phyloP scores from a whole-genome alignment of 2,113 vertebrate species.

The Scomber colias region DNA sequence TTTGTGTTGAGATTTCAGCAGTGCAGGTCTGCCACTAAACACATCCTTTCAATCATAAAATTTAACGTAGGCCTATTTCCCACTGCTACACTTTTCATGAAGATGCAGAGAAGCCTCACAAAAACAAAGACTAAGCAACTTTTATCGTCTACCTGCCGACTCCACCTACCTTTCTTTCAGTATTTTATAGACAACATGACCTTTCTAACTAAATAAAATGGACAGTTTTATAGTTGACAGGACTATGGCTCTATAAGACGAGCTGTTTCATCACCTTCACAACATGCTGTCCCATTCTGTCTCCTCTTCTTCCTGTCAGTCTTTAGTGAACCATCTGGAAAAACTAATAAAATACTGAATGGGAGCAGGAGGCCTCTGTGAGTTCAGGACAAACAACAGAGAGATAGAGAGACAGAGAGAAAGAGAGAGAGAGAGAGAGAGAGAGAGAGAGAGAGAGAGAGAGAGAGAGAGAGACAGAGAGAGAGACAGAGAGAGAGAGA shows the following conservation, averaged over 20 bases:
- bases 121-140: not conserved
- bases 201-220: not conserved
- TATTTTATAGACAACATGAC: not conserved
- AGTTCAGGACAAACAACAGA: slow-evolving; percentile 56
- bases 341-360: slow-evolving; percentile 70
- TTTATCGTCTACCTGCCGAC: not conserved
- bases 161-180: not conserved
- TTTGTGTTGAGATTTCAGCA: slow-evolving; percentile 19
- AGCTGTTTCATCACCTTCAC: slow-evolving; percentile 21
- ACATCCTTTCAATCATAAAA: slow-evolving; percentile 5
- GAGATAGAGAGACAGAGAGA: not conserved
- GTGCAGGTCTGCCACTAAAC: not conserved
- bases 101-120: slow-evolving; percentile 9
- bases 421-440: no score
- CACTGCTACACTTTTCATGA: slow-evolving; percentile 7
- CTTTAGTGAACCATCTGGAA: slow-evolving; percentile 66
- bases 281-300: slow-evolving; percentile 24
- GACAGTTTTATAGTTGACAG: not conserved
- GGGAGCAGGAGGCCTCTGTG: slow-evolving; percentile 58
- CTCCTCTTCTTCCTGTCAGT: slow-evolving; percentile 53
- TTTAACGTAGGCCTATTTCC: slow-evolving; percentile 21
- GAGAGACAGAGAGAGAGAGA: not conserved
- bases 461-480: no score
- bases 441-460: not conserved
- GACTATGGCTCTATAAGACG: not conserved